Conservation (phyloP, 64 coral and sea anemone genomes). For the Stichodactyla helianthus region DNA sequence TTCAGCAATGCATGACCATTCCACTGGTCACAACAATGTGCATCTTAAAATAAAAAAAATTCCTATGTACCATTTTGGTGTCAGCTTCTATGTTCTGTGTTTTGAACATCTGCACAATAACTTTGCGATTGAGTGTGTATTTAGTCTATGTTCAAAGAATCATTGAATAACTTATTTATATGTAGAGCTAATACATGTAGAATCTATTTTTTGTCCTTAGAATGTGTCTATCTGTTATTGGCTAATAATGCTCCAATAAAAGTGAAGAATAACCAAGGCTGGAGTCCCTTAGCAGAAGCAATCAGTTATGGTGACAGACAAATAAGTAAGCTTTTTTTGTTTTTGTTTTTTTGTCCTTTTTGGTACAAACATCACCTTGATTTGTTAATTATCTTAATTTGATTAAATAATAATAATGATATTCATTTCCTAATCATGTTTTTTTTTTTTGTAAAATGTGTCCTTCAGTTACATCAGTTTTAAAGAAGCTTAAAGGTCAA, state of each 20-base stretch:
- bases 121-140: no score
- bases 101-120: no score
- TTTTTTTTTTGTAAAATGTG: not conserved
- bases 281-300: conserved; percentile 91
- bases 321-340: conserved; percentile 51
- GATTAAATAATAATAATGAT: not conserved
- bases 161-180: no score
- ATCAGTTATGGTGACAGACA: conserved; percentile 92
- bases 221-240: conserved; percentile 90
- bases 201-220: conserved; percentile 21
- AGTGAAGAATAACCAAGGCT: conserved; percentile 88
- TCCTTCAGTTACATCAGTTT: conserved; percentile 62
- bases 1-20: no score
- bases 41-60: no score
- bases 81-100: no score
- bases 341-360: not conserved
- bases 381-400: no score
- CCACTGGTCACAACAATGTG: no score
- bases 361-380: no score
- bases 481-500: conserved; percentile 91
- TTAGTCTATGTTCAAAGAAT: no score
- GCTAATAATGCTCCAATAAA: conserved; percentile 80
- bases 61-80: no score
- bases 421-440: conserved; percentile 38
- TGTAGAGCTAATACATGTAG: not conserved